Base-by-base conservation (phyloP, 2,113 vertebrate genomes). In the Nanorana parkeri region DNA sequence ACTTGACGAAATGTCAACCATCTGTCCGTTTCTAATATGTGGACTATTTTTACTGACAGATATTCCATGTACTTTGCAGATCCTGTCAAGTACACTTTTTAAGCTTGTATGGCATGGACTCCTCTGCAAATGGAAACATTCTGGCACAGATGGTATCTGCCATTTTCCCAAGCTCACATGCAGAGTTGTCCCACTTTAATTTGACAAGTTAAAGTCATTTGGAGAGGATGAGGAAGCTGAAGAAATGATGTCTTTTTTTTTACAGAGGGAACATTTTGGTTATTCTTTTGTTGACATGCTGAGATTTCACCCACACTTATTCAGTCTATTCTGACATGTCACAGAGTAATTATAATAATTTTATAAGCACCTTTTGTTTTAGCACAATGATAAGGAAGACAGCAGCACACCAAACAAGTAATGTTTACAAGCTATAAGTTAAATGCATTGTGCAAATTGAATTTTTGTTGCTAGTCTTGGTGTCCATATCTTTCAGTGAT, bases 121-220 rank as follows among this genome's bases (percentile, higher is more conserved):
- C 85, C 85, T 84, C 85, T 83, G 86, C 85, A 89, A 86, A 85
- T 36, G 21, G 77, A 80, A 84, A 84, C 84, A 86, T 84, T 85
- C 74, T 71, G 86, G 84, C 86, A 78, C 87, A 89, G 89, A 88
- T 84, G 87, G 86, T 86, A 56, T 74, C 83, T 89, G 86, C 2
- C 72, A 41, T 32, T 60, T 61, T 21, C 6, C 84, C 85, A 86
- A 83, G 85, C 83, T 83, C 69, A 24, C 83, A 41, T 36, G 65
- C 52, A 20, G 52, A 81, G 56, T 76, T 78, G 78, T 86, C 84
- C 51, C 86, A 52, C 41, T 52, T 23, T 17, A 10, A 0, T 80
- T 77, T 88, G 85, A 88, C 88, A 88, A 81, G 87, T 86, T 84
- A 86, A 87, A 83, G 85, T 90, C 83, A 68, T 88, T 89, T 56